phyloP scores from a whole-genome alignment of 2,113 vertebrate genomes.

The Microcebus tavaratra region DNA sequence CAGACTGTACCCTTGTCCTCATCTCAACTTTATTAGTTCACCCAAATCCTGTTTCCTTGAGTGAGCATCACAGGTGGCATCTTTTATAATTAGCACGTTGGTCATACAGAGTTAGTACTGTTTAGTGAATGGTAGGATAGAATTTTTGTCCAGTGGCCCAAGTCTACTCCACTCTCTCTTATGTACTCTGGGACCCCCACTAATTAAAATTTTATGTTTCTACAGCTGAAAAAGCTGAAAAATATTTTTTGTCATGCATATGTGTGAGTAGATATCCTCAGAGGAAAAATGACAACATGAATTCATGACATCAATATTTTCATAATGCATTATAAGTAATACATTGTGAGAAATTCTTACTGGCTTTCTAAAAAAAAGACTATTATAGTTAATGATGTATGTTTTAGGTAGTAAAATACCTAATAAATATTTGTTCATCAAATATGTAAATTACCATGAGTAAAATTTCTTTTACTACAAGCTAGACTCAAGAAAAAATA shows the following conservation, averaged over 20 bases:
- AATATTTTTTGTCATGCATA: background rate
- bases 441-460: background rate
- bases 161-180: background rate
- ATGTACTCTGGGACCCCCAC: background rate
- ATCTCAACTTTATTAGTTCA: slow-evolving; percentile 65
- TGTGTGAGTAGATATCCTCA: background rate
- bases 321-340: background rate
- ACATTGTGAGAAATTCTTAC: background rate
- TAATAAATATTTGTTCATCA: slow-evolving; percentile 4
- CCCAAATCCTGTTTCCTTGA: slow-evolving; percentile 34
- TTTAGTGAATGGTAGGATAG: background rate
- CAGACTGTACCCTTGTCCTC: slow-evolving; percentile 48
- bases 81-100: slow-evolving; percentile 38
- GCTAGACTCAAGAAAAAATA: background rate
- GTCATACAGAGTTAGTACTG: slow-evolving; percentile 18
- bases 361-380: background rate
- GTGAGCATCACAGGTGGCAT: slow-evolving; percentile 53
- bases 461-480: slow-evolving; percentile 22
- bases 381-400: background rate
- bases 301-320: background rate
- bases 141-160: background rate
- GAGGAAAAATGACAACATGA: background rate
- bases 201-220: background rate
- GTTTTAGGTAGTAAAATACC: background rate
- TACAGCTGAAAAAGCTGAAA: slow-evolving; percentile 15